Evolutionary conservation across 2,797 vertebrate genomes (phyloP), one percentile per base, ranked within the genome.

Genomic region (Yasuhikotakia modesta): DNA sequence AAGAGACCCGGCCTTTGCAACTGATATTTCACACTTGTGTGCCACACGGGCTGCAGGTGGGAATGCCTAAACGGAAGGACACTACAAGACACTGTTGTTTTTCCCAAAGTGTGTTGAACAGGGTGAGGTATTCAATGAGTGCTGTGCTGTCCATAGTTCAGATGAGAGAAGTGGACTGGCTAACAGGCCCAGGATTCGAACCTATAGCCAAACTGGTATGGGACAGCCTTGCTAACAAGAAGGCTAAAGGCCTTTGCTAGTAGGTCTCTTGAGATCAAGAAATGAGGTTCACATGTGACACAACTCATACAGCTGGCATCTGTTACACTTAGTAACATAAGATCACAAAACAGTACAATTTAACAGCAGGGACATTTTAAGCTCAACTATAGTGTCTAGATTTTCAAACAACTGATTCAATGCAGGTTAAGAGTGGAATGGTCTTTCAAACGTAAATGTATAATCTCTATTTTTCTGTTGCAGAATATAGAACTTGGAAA

Each of bases 21-120:
- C 87, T 88, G 89, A 92, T 89, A 91, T 91, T 90, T 91, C 90
- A 90, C 90, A 91, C 88, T 87, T 89, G 85, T 82, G 86, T 88
- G 83, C 80, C 69, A 77, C 60, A 8, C 76, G 60, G 64, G 71
- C 84, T 85, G 85, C 89, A 93, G 90, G 92, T 91, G 90, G 90
- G 85, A 91, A 91, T 27, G 27, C 27, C 27, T 27, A 4, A 27
- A 27, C 27, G 27, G 27, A 27, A 27, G 27, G 79, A 79, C 82
- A 86, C 86, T 85, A 88, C 86, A 85, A 87, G 86, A 81, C 79
- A 63, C 86, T 87, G 84, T 90, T 91, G 85, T 90, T 73, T 57
- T 83, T 85, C 85, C 80, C 53, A 70, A 27, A 27, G 27, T 4
- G 27, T 27, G 27, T 27, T 58, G 69, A 83, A 90, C 87, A 91